Percentiles rank a stretch among this genome's conserved stretches.
phyloP scores from a whole-genome alignment of 2,888 invertebrate genomes.

The Pachymerium ferrugineum region DNA sequence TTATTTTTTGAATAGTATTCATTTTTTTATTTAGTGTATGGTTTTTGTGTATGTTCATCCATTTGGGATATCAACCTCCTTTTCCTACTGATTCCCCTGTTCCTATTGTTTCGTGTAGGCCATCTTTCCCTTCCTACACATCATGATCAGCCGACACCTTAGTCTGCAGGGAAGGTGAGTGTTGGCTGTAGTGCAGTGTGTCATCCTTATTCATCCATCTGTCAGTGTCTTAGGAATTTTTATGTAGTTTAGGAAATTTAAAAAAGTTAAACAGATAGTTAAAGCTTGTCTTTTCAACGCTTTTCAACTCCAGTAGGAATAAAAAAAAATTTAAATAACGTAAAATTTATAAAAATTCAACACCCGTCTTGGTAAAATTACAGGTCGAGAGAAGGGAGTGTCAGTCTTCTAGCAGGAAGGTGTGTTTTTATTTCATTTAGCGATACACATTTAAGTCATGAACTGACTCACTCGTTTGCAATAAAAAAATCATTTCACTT shows the following conservation, averaged over 20 bases:
- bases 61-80: neutral
- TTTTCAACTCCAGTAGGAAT: too few relatives aligned
- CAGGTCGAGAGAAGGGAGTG: neutral
- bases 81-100: neutral
- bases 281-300: too few relatives aligned
- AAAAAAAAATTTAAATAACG: too few relatives aligned
- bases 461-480: neutral
- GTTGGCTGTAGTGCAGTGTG: neutral
- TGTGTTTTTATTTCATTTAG: slow-evolving; percentile 18
- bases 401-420: neutral
- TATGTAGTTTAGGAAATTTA: neutral
- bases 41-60: neutral
- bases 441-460: neutral
- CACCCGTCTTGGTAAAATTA: slow-evolving; percentile 12
- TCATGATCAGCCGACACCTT: slow-evolving; percentile 37
- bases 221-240: too few relatives aligned
- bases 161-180: slow-evolving; percentile 37
- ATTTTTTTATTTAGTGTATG: too few relatives aligned
- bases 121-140: neutral
- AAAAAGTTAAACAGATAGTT: too few relatives aligned
- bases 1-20: too few relatives aligned
- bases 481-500: neutral
- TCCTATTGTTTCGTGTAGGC: neutral
- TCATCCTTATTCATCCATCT: neutral
- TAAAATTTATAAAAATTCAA: too few relatives aligned